phyloP scores from a whole-genome alignment of 2,113 vertebrate species.

The Dromaius novaehollandiae region DNA sequence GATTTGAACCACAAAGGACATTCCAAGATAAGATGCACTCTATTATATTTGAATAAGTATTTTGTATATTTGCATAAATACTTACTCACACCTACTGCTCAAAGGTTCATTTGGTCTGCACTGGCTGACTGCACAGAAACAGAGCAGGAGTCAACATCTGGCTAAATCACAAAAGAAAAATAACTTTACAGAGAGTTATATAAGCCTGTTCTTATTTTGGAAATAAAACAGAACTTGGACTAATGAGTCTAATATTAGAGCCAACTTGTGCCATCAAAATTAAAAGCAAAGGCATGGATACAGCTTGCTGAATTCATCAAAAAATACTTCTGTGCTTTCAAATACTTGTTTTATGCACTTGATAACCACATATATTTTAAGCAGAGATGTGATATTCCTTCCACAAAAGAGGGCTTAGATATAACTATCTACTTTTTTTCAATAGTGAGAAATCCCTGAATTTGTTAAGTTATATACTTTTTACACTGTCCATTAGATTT shows the following conservation, averaged over 20 bases:
- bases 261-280: background rate
- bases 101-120: background rate
- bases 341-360: background rate
- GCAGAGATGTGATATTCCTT: background rate
- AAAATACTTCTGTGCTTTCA: background rate
- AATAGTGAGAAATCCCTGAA: background rate
- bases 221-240: background rate
- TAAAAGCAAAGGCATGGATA: background rate
- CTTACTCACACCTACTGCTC: background rate
- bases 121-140: background rate
- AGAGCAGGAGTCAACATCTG: background rate
- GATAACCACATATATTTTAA: background rate
- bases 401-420: background rate
- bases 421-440: background rate
- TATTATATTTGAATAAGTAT: background rate
- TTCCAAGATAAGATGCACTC: background rate
- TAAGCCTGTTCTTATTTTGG: background rate
- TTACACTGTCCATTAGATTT: background rate
- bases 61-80: background rate
- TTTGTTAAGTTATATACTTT: background rate
- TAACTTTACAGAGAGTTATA: background rate
- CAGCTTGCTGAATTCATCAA: background rate
- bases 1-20: background rate
- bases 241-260: background rate
- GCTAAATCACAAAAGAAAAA: background rate